These are phyloP conservation scores for Cecidostiba fungosa DNA, from an alignment of 2,888 invertebrate species.

Conservation along the genomic window DNA sequence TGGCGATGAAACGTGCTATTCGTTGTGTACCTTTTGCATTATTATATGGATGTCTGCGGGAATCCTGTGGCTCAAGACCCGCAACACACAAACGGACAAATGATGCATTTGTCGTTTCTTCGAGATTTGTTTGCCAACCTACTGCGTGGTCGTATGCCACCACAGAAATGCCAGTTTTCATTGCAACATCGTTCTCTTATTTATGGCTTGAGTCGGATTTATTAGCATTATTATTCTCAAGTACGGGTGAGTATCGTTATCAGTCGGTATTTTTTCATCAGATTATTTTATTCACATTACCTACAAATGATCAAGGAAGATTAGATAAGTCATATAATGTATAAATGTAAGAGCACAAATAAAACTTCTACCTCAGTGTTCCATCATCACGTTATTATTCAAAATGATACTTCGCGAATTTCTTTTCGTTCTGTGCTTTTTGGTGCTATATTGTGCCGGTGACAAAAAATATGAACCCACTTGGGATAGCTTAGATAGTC, in stretches of 20 bases:
- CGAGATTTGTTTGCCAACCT: neutral
- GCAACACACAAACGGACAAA: slow-evolving; percentile 6
- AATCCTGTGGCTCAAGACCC: neutral
- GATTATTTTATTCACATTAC: neutral
- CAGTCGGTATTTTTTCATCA: neutral
- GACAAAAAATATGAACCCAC: slow-evolving; percentile 83
- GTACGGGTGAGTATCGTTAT: neutral
- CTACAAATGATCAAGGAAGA: neutral
- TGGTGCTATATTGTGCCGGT: neutral
- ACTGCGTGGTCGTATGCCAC: too few relatives aligned
- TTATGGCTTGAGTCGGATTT: neutral
- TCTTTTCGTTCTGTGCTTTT: slow-evolving; percentile 1
- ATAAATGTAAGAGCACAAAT: neutral
- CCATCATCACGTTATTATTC: neutral
- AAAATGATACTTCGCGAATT: slow-evolving; percentile 4
- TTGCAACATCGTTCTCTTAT: neutral
- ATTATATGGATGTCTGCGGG: neutral
- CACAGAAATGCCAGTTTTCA: neutral
- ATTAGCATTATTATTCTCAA: neutral
- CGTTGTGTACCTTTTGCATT: slow-evolving; percentile 21
- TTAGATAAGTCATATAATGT: neutral
- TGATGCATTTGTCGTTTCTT: slow-evolving; percentile 35
- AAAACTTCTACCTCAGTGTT: neutral
- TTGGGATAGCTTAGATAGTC: slow-evolving; percentile 91
- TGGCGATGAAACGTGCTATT: slow-evolving; percentile 11